Evolutionary conservation across 2,113 vertebrate genomes (phyloP), one percentile per base, ranked within the genome.

Genomic region (Corapipo altera): DNA sequence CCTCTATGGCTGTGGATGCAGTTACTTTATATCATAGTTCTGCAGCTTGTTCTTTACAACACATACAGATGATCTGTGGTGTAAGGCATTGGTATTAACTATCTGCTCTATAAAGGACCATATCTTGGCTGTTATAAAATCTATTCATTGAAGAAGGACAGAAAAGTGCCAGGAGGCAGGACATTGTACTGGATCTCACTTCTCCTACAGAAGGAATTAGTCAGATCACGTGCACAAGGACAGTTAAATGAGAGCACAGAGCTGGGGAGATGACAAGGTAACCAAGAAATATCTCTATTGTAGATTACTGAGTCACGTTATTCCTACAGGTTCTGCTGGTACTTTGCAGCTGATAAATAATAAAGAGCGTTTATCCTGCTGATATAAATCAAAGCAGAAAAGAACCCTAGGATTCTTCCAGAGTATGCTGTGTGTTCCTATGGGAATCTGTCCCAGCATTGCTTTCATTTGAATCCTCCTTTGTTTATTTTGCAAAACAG

Each of bases 401-500:
- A 86, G 79, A 81, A 52, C 59, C 72, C 52, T 65, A 93, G 75
- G 88, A 84, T 73, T 96, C 69, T 1, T 0, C 39, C 70, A 92
- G 65, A 92, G 69, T 88, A 59, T 49, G 52, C 37, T 71, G 10
- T 32, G 24, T 69, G 30, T 52, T 96, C 95, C 82, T 96, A 57
- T 80, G 90, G 88, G 88, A 93, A 86, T 93, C 57, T 67, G 57
- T 78, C 72, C 85, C 79, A 88, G 57, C 35, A 61, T 26, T 93
- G 72, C 93, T 94, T 96, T 93, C 39, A 78, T 94, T 91, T 92
- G 79, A 90, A 81, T 91, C 20, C 52, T 95, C 43, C 37, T 95
- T 93, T 95, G 75, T 94, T 96, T 96, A 89, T 93, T 94, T 95
- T 96, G 72, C 61, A 93, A 94, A 96, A 95, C 83, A 96, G 79